These are phyloP conservation scores for Pimpla rufipes DNA, from an alignment of 2,888 invertebrate genomes.

Conservation along the genomic window DNA sequence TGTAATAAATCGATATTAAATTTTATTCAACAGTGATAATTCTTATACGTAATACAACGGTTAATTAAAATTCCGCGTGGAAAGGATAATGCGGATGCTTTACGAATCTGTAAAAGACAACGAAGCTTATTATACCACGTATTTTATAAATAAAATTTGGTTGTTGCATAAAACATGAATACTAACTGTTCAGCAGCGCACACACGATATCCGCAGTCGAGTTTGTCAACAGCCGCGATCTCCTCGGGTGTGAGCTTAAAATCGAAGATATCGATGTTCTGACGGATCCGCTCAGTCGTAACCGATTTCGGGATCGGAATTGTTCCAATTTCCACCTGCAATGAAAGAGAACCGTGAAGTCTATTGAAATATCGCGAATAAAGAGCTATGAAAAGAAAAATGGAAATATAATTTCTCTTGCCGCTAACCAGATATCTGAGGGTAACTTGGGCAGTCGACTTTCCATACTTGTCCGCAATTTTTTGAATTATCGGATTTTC, in stretches of 20 bases:
- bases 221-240: slow-evolving; percentile 88
- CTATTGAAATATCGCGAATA: neutral
- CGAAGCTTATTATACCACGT: no score
- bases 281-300: slow-evolving; percentile 89
- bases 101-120: no score
- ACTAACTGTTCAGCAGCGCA: slow-evolving; percentile 83
- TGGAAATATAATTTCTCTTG: neutral
- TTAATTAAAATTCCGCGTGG: neutral
- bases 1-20: no score
- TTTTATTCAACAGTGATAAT: neutral
- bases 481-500: slow-evolving; percentile 90
- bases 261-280: slow-evolving; percentile 92
- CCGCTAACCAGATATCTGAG: slow-evolving; percentile 88
- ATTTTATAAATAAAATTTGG: no score
- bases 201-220: slow-evolving; percentile 91
- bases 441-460: slow-evolving; percentile 90
- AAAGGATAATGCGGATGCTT: no score
- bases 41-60: neutral
- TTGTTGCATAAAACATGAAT: no score
- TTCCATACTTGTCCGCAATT: slow-evolving; percentile 88
- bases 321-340: slow-evolving; percentile 89
- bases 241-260: slow-evolving; percentile 91
- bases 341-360: neutral
- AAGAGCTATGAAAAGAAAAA: neutral
- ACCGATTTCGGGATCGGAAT: slow-evolving; percentile 95